Base-by-base conservation (phyloP, 2,113 vertebrate species). In the Oncorhynchus masou region DNA sequence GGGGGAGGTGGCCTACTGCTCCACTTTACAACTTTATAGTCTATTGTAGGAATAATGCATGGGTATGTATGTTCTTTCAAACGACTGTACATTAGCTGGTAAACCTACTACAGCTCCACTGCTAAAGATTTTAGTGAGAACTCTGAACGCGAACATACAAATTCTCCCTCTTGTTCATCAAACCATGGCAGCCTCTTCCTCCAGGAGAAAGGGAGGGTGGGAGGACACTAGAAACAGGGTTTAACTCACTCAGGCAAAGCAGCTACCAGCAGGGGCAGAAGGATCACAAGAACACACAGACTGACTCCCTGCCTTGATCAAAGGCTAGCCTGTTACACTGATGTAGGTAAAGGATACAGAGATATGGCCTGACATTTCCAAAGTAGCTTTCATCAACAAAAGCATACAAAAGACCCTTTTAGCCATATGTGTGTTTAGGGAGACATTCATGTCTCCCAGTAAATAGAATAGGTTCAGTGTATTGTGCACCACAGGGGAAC, bases 181-280 rank as follows among this genome's bases (percentile, higher is more conserved):
- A 86, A 89, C 81, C 82, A 60, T 84, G 74, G 79, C 82, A 80
- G 88, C 82, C 82, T 86, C 86, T 85, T 79, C 85, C 77, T 84
- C 79, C 77, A 87, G 86, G 73, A 74, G 73, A 48, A 60, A 64
- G 57, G n/a, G 59, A 24, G n/a, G 34, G n/a, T 15, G 34, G 9
- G 31, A 74, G n/a, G 39, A 45, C 39, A 45, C 39, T 45, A 45
- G 39, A 45, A 45, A 8, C 39, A 45, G 39, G 39, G 39, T 45
- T 45, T 45, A 45, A 45, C 39, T 45, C 9, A 45, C 39, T 45
- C 39, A 45, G 39, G 39, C 39, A 45, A 45, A 45, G 39, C 39
- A 45, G 39, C 39, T 45, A 45, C 39, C 39, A 45, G 39, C 39
- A 45, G 39, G 39, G 8, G 39, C 39, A 45, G 9, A 12, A 45